These are phyloP conservation scores for Amphipoea lucens DNA, from an alignment of 2,888 invertebrate species.

Conservation along the genomic window DNA sequence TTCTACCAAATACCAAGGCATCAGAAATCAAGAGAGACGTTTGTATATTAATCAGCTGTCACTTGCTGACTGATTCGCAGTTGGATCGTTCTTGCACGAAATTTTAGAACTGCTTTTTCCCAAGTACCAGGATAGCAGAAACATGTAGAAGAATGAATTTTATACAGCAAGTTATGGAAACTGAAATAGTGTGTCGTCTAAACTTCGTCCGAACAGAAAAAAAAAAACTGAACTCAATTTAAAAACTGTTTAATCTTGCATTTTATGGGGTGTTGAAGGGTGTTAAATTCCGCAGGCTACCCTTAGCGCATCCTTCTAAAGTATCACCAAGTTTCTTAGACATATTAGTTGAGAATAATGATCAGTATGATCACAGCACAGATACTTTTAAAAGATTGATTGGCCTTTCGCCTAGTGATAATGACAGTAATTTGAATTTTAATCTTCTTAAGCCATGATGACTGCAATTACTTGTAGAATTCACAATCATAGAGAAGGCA, in stretches of 20 bases:
- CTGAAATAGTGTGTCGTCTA: not conserved
- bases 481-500: not conserved
- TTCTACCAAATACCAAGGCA: conserved; percentile 8
- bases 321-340: too few relatives aligned
- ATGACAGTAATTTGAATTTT: not conserved
- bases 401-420: not conserved
- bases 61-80: not conserved
- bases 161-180: not conserved
- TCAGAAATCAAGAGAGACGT: not conserved
- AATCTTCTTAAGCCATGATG: not conserved
- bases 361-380: not conserved
- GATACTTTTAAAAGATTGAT: not conserved
- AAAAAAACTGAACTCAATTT: not conserved
- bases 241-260: not conserved
- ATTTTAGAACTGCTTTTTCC: conserved; percentile 1
- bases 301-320: too few relatives aligned
- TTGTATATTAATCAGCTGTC: not conserved
- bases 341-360: not conserved
- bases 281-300: not conserved
- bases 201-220: not conserved
- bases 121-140: conserved; percentile 20
- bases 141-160: not conserved
- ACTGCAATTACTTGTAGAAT: not conserved
- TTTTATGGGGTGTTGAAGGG: too few relatives aligned
- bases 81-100: not conserved